Evolutionary conservation across 2,113 vertebrate species (phyloP).

Genomic region (zebrafish (Danio rerio)): DNA sequence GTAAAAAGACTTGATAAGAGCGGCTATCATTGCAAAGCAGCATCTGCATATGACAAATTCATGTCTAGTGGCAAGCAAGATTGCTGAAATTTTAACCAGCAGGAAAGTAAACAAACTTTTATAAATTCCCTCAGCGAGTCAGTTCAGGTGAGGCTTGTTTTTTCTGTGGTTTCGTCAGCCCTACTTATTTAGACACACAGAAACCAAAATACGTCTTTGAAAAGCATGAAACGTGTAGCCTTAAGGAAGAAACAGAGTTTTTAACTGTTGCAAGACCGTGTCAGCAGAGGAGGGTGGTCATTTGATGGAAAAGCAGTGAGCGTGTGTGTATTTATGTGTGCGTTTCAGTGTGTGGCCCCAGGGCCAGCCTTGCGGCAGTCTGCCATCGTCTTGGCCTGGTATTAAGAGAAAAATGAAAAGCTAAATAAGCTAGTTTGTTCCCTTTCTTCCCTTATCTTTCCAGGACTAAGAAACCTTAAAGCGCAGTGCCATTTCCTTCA

Average conservation of each 20-base stretch:
- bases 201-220: not conserved
- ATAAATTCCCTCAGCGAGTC: constrained; percentile 28
- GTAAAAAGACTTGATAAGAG: constrained; percentile 29
- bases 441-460: constrained; percentile 6
- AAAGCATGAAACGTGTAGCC: constrained; percentile 2
- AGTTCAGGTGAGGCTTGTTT: constrained; percentile 42
- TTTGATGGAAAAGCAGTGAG: not conserved
- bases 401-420: constrained; percentile 46
- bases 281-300: constrained; percentile 15
- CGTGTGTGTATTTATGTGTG: constrained; percentile 6
- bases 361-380: constrained; percentile 32
- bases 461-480: constrained; percentile 18
- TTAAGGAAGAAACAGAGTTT: constrained; percentile 31
- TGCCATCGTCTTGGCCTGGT: constrained; percentile 25
- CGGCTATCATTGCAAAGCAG: not conserved
- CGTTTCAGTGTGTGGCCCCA: not conserved
- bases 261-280: constrained; percentile 15
- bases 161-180: not conserved
- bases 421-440: constrained; percentile 39
- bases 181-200: constrained; percentile 7
- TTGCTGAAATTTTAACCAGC: constrained; percentile 8
- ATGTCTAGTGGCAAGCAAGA: not conserved
- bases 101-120: constrained; percentile 31
- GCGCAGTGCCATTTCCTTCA: not conserved
- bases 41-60: not conserved